A percentile compares a stretch with the other conserved stretches of the same genome.
These are phyloP conservation scores for Melolontha melolontha DNA, from an alignment of 2,888 invertebrate species.

Conservation along the genomic window DNA sequence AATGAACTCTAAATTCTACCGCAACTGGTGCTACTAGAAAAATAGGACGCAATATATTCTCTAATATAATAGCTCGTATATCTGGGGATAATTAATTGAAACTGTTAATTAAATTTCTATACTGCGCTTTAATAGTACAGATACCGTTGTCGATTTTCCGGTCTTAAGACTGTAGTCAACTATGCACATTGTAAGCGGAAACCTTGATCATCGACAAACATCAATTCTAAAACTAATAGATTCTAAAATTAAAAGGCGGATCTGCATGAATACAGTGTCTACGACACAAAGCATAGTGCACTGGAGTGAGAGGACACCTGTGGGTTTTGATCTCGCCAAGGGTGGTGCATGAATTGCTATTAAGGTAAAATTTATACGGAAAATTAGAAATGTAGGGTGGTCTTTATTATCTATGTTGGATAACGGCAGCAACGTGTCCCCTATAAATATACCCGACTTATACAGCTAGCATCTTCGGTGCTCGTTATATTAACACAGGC, in stretches of 20 bases:
- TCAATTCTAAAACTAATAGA: constrained; percentile 26
- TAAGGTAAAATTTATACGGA: constrained; percentile 35
- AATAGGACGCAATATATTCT: too few relatives aligned
- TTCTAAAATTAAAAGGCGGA: constrained; percentile 30
- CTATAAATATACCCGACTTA: constrained; percentile 30
- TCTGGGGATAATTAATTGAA: neutral
- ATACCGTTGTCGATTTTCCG: constrained; percentile 12
- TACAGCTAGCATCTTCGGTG: constrained; percentile 14
- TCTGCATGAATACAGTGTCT: neutral
- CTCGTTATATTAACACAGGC: constrained; percentile 26
- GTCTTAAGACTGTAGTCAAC: constrained; percentile 3
- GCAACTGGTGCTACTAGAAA: too few relatives aligned
- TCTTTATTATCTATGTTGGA: constrained; percentile 33
- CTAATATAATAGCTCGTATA: too few relatives aligned
- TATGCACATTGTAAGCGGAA: constrained; percentile 1
- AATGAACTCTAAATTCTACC: too few relatives aligned
- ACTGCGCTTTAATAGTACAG: constrained; percentile 3
- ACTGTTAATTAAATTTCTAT: constrained; percentile 21
- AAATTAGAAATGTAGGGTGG: constrained; percentile 30
- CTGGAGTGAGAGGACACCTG: constrained; percentile 26
- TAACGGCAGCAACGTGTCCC: constrained; percentile 34
- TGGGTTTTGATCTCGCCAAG: constrained; percentile 27
- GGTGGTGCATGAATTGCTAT: constrained; percentile 21
- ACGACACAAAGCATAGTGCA: constrained; percentile 9
- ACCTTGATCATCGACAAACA: constrained; percentile 11